Conservation (phyloP, 2,797 vertebrate genomes). For the Tragelaphus eurycerus region DNA sequence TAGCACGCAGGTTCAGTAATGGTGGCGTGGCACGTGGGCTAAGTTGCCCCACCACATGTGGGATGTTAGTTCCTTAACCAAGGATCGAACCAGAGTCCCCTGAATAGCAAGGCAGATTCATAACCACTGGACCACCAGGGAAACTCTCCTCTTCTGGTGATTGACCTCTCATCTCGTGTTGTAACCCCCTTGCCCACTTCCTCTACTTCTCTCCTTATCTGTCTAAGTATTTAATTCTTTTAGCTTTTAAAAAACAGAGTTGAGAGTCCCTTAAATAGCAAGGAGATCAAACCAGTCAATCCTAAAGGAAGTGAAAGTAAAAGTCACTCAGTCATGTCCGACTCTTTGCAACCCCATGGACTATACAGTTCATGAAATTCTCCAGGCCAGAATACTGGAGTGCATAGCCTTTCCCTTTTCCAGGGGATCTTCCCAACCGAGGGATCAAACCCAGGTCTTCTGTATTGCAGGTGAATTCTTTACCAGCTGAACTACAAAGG, state of each 20-base stretch:
- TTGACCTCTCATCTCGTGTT: not conserved
- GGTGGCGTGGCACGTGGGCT: not conserved
- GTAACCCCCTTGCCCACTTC: not conserved
- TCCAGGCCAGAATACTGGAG: not conserved
- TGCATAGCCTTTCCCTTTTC: not conserved
- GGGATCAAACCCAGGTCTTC: not conserved
- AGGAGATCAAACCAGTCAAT: not conserved
- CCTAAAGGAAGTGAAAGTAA: not conserved
- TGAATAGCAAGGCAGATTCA: not conserved
- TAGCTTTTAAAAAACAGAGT: not conserved
- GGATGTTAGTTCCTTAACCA: not conserved
- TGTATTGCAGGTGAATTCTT: not conserved
- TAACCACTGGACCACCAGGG: not conserved
- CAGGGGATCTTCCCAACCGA: not conserved
- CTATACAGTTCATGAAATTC: not conserved
- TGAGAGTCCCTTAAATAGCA: not conserved
- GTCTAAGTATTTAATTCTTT: not conserved
- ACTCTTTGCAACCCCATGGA: not conserved
- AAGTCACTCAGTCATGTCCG: not conserved
- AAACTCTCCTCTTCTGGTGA: not conserved
- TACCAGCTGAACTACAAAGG: not conserved
- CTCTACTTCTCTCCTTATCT: not conserved
- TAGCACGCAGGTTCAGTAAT: not conserved
- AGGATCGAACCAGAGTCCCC: not conserved
- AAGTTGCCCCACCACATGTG: not conserved